Evolutionary conservation across 2,888 invertebrate species (phyloP).

Genomic region (Sinhomidia bicolor): DNA sequence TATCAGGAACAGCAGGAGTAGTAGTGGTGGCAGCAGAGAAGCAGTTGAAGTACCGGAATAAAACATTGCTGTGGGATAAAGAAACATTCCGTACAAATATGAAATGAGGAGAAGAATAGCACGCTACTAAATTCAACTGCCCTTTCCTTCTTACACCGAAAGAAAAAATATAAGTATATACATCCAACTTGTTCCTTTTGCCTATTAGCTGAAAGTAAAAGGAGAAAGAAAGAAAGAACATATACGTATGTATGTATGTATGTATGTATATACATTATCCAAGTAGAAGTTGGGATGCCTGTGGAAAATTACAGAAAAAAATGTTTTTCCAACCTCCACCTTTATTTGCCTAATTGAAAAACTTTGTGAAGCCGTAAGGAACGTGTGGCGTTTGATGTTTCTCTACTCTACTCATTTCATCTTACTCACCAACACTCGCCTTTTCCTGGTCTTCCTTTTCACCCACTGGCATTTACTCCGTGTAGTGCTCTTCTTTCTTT

Average conservation of each 20-base stretch:
- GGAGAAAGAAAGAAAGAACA: slow-evolving; percentile 6
- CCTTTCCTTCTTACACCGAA: slow-evolving; percentile 25
- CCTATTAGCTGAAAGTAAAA: neutral
- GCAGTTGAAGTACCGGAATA: slow-evolving; percentile 37
- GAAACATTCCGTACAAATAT: slow-evolving; percentile 57
- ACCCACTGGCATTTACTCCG: slow-evolving; percentile 1
- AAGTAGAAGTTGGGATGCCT: neutral
- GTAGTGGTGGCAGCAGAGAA: neutral
- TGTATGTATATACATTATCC: too few species aligned
- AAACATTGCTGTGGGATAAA: slow-evolving; percentile 47
- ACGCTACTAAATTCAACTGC: slow-evolving; percentile 20
- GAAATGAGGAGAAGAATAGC: slow-evolving; percentile 47
- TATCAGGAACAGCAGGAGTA: slow-evolving; percentile 24
- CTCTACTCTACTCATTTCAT: slow-evolving; percentile 66
- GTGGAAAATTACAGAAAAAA: slow-evolving; percentile 77
- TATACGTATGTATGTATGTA: too few species aligned
- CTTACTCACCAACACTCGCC: slow-evolving; percentile 60
- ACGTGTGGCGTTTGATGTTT: slow-evolving; percentile 74
- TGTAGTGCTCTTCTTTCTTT: neutral
- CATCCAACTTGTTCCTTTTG: slow-evolving; percentile 1
- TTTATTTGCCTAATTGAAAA: slow-evolving; percentile 81
- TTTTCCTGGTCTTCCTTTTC: slow-evolving; percentile 40
- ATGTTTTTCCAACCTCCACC: slow-evolving; percentile 80
- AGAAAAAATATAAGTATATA: too few species aligned
- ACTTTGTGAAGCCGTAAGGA: slow-evolving; percentile 78